phyloP scores from a whole-genome alignment of 2,888 invertebrate species.

The Eucriotettix oculatus region DNA sequence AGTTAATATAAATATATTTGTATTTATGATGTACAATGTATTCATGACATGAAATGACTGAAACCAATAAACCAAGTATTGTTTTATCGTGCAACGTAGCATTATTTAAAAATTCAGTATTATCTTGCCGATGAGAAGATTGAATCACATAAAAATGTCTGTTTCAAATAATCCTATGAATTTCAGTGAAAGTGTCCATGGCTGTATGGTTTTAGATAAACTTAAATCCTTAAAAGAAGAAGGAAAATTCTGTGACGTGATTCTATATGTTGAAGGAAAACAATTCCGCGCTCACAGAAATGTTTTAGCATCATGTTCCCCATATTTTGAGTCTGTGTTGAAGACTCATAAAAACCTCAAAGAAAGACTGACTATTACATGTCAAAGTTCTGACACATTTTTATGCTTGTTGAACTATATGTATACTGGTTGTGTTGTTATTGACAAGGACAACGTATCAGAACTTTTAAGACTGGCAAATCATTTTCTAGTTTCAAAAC shows the following conservation, averaged over 20 bases:
- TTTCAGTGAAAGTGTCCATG: conserved; percentile 26
- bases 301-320: conserved; percentile 43
- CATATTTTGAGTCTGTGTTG: conserved; percentile 44
- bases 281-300: conserved; percentile 41
- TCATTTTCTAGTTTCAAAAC: conserved; percentile 39
- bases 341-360: conserved; percentile 33
- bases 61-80: too few species aligned
- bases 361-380: conserved; percentile 36
- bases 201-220: conserved; percentile 25
- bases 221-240: conserved; percentile 32
- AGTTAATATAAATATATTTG: too few species aligned
- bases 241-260: conserved; percentile 41
- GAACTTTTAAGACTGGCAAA: conserved; percentile 43
- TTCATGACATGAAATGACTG: too few species aligned
- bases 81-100: too few species aligned
- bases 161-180: conserved; percentile 18
- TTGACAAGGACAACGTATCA: conserved; percentile 39
- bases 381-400: conserved; percentile 39
- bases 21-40: too few species aligned
- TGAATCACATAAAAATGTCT: too few species aligned
- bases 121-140: too few species aligned
- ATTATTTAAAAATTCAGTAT: too few species aligned
- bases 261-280: conserved; percentile 38
- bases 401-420: conserved; percentile 41
- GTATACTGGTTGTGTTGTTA: conserved; percentile 40